Evolutionary conservation across 1,140 invertebrate genomes (phyloP).

Genomic region (Tachypleus tridentatus): DNA sequence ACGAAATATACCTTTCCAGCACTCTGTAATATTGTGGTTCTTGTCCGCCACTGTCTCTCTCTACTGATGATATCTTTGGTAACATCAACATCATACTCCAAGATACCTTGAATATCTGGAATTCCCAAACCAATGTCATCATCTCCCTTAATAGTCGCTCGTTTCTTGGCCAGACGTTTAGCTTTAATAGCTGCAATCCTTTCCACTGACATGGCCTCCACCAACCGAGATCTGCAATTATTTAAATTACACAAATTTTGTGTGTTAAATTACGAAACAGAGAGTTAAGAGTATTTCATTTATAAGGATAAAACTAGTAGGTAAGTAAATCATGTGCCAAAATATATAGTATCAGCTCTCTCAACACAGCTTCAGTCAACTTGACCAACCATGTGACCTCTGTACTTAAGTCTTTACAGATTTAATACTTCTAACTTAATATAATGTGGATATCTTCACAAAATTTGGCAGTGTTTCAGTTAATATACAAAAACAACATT

Average conservation of each 20-base stretch:
- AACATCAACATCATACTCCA: slow-evolving; percentile 90
- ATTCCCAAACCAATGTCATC: slow-evolving; percentile 50
- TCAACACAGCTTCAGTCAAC: no score
- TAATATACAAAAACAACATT: no score
- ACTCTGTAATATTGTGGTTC: slow-evolving; percentile 89
- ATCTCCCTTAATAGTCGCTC: slow-evolving; percentile 77
- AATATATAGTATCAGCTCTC: no score
- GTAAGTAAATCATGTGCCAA: not conserved
- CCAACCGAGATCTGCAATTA: slow-evolving; percentile 53
- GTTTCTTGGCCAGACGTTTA: slow-evolving; percentile 89
- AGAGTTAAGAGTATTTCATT: no score
- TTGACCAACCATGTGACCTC: no score
- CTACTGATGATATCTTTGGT: slow-evolving; percentile 91
- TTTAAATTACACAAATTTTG: no score
- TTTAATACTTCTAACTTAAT: no score
- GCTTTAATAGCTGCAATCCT: slow-evolving; percentile 97
- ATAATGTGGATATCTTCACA: no score
- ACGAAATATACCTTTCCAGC: slow-evolving; percentile 60
- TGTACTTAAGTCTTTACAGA: no score
- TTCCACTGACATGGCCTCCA: slow-evolving; percentile 92
- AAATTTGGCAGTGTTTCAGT: no score
- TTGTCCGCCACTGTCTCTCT: slow-evolving; percentile 87
- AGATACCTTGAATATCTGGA: slow-evolving; percentile 68
- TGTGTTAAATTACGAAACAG: no score
- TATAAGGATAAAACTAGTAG: not conserved